Evolutionary conservation across 1,140 invertebrate genomes (phyloP).

Genomic region (Calephelis virginiensis): DNA sequence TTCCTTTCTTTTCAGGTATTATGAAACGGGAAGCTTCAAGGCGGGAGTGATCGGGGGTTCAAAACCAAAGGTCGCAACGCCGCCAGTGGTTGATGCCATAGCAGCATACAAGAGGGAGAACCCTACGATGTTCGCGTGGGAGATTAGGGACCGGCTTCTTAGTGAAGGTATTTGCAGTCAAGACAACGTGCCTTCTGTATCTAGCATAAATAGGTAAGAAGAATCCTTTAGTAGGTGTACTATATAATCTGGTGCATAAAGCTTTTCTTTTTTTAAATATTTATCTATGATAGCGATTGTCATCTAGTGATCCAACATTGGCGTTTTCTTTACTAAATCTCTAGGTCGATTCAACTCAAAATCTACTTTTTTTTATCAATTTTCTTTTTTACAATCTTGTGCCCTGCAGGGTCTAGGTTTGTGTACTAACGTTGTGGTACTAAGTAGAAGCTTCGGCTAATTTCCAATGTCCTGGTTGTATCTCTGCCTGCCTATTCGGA

Average conservation of each 20-base stretch:
- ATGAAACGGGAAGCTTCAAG: conserved; percentile 99
- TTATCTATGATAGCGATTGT: no score
- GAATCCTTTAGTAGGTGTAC: background rate
- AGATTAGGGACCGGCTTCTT: conserved; percentile 97
- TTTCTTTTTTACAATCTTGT: no score
- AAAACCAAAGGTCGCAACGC: conserved; percentile 99
- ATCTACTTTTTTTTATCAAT: no score
- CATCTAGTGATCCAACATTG: no score
- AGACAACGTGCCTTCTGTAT: conserved; percentile 99
- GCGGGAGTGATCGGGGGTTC: conserved; percentile 99
- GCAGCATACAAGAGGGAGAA: conserved; percentile 99
- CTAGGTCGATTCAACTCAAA: no score
- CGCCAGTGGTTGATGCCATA: conserved; percentile 98
- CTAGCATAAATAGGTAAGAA: conserved; percentile 98
- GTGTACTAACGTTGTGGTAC: no score
- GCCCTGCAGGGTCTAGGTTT: no score
- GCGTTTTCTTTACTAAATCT: no score
- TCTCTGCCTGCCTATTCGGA: no score
- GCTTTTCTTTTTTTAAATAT: no score
- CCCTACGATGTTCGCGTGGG: conserved; percentile 99
- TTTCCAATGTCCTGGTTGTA: no score
- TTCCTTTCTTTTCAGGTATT: conserved; percentile 86
- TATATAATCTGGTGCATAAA: background rate
- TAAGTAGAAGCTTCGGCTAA: no score
- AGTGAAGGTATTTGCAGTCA: conserved; percentile 98